Evolutionary conservation across 1,140 invertebrate genomes (phyloP).

Genomic region (Drosophila subpulchrella): DNA sequence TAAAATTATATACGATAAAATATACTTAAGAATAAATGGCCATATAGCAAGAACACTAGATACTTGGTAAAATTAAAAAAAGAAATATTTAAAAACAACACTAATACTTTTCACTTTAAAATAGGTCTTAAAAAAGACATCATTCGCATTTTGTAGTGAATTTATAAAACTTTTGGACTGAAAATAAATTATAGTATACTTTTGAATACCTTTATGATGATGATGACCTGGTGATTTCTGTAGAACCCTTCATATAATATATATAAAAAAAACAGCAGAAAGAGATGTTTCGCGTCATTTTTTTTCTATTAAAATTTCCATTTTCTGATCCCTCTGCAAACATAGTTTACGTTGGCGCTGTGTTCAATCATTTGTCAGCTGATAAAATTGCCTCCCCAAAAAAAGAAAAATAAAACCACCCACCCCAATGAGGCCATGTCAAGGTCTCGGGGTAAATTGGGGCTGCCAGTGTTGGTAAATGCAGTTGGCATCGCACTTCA

Average conservation of each 20-base stretch:
- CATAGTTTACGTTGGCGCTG: conserved; percentile 16
- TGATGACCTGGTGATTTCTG: too few relatives aligned
- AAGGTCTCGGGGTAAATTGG: conserved; percentile 32
- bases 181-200: too few relatives aligned
- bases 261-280: too few relatives aligned
- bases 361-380: conserved; percentile 42
- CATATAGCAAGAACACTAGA: background rate
- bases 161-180: too few relatives aligned
- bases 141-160: too few relatives aligned
- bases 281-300: too few relatives aligned
- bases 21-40: background rate
- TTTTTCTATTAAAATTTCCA: conserved; percentile 9
- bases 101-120: too few relatives aligned
- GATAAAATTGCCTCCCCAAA: conserved; percentile 27
- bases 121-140: too few relatives aligned
- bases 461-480: conserved; percentile 21
- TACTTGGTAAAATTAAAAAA: background rate
- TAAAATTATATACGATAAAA: background rate
- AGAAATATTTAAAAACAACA: background rate
- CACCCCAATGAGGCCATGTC: conserved; percentile 24
- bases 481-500: conserved; percentile 4
- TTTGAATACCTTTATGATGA: too few relatives aligned
- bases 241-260: too few relatives aligned
- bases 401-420: background rate
- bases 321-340: conserved; percentile 13